A percentile compares a stretch with the other conserved stretches of the same genome.
These are phyloP conservation scores for Pterophyllum scalare DNA, from an alignment of 2,113 vertebrate genomes.

Conservation along the genomic window DNA sequence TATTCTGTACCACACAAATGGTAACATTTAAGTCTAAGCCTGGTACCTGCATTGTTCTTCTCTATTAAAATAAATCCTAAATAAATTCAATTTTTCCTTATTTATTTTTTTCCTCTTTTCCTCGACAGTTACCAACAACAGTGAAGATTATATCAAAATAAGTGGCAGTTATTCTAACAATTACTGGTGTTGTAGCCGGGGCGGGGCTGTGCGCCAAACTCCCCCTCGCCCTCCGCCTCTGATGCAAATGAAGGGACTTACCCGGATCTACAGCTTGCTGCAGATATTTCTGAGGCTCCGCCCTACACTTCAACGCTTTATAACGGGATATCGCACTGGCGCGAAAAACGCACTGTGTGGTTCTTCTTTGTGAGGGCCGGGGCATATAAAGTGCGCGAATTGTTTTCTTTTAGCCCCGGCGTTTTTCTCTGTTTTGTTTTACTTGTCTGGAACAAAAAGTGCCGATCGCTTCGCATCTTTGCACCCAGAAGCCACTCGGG, in stretches of 20 bases:
- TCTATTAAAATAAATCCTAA: background rate
- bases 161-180: slow-evolving; percentile 16
- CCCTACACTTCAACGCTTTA: slow-evolving; percentile 66
- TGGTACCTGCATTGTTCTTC: background rate
- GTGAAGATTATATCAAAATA: background rate
- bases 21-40: background rate
- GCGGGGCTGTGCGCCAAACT: slow-evolving; percentile 31
- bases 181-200: slow-evolving; percentile 34
- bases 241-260: slow-evolving; percentile 63
- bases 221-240: slow-evolving; percentile 24
- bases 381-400: slow-evolving; percentile 6
- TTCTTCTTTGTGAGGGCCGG: slow-evolving; percentile 46
- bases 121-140: background rate
- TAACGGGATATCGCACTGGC: slow-evolving; percentile 76
- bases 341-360: slow-evolving; percentile 78
- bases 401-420: background rate
- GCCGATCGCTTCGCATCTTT: background rate
- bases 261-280: slow-evolving; percentile 73
- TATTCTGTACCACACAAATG: background rate
- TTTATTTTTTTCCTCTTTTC: background rate
- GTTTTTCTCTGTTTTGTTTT: background rate
- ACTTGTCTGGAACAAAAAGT: slow-evolving; percentile 2
- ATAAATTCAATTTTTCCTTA: background rate
- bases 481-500: background rate
- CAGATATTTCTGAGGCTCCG: slow-evolving; percentile 73